Evolutionary conservation across 1,140 invertebrate species (phyloP).

Genomic region (Calliopsis andreniformis): DNA sequence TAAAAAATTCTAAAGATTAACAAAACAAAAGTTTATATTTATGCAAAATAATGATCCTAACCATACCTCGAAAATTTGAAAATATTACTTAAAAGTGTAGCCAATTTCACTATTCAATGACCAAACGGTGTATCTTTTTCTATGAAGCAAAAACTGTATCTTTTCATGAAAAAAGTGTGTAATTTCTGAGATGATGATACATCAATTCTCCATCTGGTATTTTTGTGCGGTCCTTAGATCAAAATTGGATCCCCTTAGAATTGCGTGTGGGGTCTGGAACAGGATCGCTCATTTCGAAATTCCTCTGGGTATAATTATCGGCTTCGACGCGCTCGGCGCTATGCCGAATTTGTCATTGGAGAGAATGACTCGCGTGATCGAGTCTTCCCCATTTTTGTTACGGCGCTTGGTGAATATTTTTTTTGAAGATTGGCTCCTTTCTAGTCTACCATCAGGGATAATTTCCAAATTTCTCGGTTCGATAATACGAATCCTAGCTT

Average conservation of each 20-base stretch:
- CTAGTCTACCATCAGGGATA: constrained; percentile 1
- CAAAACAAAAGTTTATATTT: too few species aligned
- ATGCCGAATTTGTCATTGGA: constrained; percentile 45
- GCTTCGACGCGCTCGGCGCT: neutral
- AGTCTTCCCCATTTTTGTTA: neutral
- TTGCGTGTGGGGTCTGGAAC: constrained; percentile 39
- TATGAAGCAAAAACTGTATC: too few species aligned
- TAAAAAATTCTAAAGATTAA: too few species aligned
- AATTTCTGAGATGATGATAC: neutral
- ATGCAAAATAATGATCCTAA: too few species aligned
- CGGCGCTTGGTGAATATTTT: neutral
- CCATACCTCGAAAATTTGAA: too few species aligned
- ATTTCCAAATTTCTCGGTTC: constrained; percentile 47
- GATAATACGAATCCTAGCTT: constrained; percentile 10
- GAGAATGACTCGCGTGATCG: constrained; percentile 40
- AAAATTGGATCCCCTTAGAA: neutral
- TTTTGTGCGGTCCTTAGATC: constrained; percentile 18
- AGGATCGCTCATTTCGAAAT: neutral
- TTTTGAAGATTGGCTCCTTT: neutral
- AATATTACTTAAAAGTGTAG: too few species aligned
- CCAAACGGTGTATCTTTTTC: too few species aligned
- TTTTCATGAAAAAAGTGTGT: too few species aligned
- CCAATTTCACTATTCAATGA: too few species aligned
- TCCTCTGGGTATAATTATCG: constrained; percentile 4
- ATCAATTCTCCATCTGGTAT: constrained; percentile 35